Evolutionary conservation across 2,797 vertebrate genomes (phyloP), one percentile per base, ranked within the genome.

Genomic region (Coregonus sp.): DNA sequence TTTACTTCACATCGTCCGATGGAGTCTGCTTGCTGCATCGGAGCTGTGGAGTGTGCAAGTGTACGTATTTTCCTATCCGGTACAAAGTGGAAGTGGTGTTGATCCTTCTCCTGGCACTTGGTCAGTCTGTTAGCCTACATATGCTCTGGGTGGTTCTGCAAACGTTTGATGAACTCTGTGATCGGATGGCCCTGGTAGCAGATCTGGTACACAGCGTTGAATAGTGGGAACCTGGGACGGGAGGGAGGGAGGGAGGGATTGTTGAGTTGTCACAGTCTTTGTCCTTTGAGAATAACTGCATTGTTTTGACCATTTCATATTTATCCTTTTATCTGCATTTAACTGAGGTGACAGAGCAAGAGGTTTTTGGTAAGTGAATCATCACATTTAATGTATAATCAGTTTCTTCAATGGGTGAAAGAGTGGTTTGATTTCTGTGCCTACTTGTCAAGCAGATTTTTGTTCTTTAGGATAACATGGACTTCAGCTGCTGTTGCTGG

Each of bases 71-170:
- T 37, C 18, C n/a, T 70, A 72, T 79, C 6, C 1, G 40, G 70
- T 59, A 63, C 20, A 78, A 66, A 6, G 78, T 25, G 63, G 59
- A 76, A 78, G 75, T 77, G 74, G 78, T 80, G 11, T 59, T 72
- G 73, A 68, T 73, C 52, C 77, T 86, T 74, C 47, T 78, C 74
- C 87, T 92, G 91, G 91, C 91, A 90, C 87, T 83, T 80, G 61
- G 82, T 82, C 7, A 33, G 76, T 93, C 80, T 75, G 5, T 16
- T 47, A 66, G 59, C 59, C 86, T 83, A 99, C 92, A 96, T 93
- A 91, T 99, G 98, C 89, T 96, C 96, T 0, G 98, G 98, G 84
- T 99, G 98, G 90, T 96, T 97, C 93, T 99, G 98, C 82, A 99
- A 93, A 82, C 95, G 98, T 76, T 54, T 88, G 87, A 98, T 97